Evolutionary conservation across 2,797 vertebrate genomes (phyloP), one percentile per base, ranked within the genome.

Genomic region (Sebastes nivosus): DNA sequence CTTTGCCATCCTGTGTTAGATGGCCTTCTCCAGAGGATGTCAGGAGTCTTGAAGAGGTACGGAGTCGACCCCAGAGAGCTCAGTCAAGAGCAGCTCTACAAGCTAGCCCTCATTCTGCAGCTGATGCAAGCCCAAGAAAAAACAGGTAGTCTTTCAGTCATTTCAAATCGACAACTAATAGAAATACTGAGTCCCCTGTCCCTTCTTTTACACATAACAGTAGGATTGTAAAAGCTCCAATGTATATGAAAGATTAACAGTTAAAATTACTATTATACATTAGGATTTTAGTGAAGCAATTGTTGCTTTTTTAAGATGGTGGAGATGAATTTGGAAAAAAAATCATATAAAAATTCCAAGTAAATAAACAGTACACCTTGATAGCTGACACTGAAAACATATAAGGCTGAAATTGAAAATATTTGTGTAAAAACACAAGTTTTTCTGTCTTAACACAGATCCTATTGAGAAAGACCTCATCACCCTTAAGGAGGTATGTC

Each of bases 61-160:
- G 94, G 97, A 8, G 81, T 97, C 27, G 96, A 97, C 59, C 95
- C 97, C 67, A 95, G 93, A 4, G 96, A 98, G 64, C 94, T 99
- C 89, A 98, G 94, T 72, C 95, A 96, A 2, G 96, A 97, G 82
- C 97, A 98, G 91, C 95, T 99, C 52, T 96, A 95, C 85, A 97
- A 93, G 67, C 94, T 99, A 4, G 96, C 95, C 0, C 82, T 95
- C 25, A 94, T 97, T 20, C 93, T 99, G 66, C 96, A 96, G 88
- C 90, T 97, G 75, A 91, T 97, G 72, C 97, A 96, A 68, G 83
- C 88, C 5, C 88, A 94, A 5, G 74, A 95, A 63, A 97, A 94
- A 80, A 87, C 92, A 78, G 96, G 97, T 97, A 18, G 2, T 0
- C 46, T n/a, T 34, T 61, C 27, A 50, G n/a, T 63, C 7, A 61